Evolutionary conservation across 1,140 invertebrate genomes (phyloP), one percentile per base, ranked within the genome.

Genomic region (Drosophila hydei): DNA sequence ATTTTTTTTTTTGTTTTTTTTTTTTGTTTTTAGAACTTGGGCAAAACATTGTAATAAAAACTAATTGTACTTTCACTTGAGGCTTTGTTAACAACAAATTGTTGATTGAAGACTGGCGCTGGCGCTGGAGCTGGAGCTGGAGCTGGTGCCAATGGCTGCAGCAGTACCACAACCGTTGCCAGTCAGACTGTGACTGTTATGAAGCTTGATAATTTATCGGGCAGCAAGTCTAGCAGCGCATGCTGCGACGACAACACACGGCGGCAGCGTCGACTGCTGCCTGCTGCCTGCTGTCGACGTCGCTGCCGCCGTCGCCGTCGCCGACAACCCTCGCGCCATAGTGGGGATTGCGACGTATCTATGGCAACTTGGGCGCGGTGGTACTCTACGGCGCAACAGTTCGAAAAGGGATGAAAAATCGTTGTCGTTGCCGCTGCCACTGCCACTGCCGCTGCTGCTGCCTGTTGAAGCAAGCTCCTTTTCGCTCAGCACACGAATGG

Each of bases 171-270:
- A 59, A 88, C 62, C 78, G 81, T 85, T 85, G 83, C 50, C 81
- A 85, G 81, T 85, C 81, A 72, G 67, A 81, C 81, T 77, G 81
- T 87, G 83, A 85, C 81, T 85, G 78, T 85, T 85, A 78, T 87
- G 83, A 85, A 87, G 81, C 69, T 65, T 85, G 75, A 85, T 87
- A 88, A 87, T 85, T 85, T 85, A 85, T 81, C 81, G 81, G 83
- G 77, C 77, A 85, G 81, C 81, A 88, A 85, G 81, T 81, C 83
- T 87, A 87, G 75, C 71, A 75, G 72, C 42, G 55, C 71, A 58
- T 59, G 55, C 58, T 72, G 72, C 67, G 62, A 38, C 63, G 68
- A 30, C 50, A 68, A 30, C 50, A 68, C 40, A 55, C 58, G 19
- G 47, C 54, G 55, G 48, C 70, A 25, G 45, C 45, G 45, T 19